These are phyloP conservation scores for Galbula dea DNA, from an alignment of 2,113 vertebrate species.

Conservation along the genomic window DNA sequence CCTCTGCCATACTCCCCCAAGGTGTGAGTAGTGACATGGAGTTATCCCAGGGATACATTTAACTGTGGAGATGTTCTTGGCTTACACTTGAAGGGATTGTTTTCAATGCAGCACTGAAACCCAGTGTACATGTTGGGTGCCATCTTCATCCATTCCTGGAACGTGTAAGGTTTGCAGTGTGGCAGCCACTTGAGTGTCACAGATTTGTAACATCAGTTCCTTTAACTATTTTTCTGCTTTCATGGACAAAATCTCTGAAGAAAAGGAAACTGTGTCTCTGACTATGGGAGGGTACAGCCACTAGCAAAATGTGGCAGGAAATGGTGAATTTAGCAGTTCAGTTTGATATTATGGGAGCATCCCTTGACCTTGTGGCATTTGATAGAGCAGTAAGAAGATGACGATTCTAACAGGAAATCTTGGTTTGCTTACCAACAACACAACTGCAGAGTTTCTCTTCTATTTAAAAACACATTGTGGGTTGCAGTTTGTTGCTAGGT, in stretches of 20 bases:
- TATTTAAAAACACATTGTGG: slow-evolving; percentile 7
- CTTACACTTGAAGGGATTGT: not conserved
- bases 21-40: not conserved
- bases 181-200: not conserved
- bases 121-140: rapidly evolving
- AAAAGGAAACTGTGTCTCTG: not conserved
- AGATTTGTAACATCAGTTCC: not conserved
- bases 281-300: rapidly evolving
- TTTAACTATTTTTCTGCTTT: not conserved
- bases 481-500: slow-evolving; percentile 66
- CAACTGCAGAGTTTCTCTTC: not conserved
- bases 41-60: not conserved
- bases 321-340: not conserved
- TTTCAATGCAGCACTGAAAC: not conserved
- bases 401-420: not conserved
- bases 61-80: not conserved
- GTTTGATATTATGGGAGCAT: not conserved
- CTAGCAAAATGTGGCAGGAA: not conserved
- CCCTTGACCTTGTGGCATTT: not conserved
- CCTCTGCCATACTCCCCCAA: not conserved
- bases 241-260: not conserved
- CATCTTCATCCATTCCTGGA: not conserved
- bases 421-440: not conserved
- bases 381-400: not conserved
- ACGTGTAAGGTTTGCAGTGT: not conserved